Base-by-base conservation (phyloP, 2,888 invertebrate species). In the Petrolisthes cinctipes region DNA sequence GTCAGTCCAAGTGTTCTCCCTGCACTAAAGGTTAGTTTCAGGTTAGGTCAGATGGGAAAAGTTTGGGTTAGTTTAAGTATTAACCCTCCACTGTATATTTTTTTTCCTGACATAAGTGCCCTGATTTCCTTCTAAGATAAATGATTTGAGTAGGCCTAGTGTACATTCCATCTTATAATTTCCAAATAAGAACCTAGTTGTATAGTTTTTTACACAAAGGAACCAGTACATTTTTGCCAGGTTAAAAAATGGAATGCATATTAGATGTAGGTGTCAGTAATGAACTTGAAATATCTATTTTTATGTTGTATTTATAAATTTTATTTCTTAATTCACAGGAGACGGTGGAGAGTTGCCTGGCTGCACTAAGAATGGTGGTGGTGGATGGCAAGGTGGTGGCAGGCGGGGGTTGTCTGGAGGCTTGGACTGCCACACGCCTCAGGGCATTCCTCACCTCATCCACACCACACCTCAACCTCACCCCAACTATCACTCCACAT, bases 381-480 rank as follows among this genome's bases (percentile, higher is more conserved):
- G 85, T 88, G 37, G 88, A 88, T 78, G 85, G 85, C 5, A 85
- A 85, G 20, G 75, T 88, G 57, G 88, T 88, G 66, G 78, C 85
- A 71, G 88, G 88, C 20, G 85, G 85, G 9, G 88, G 88, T 14
- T 88, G 88, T 53, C 57, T 88, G n/a, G 88, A 88, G 71, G 57
- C 88, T 4, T 88, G 88, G 88, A 53, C 56, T 51, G 76, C 83
- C 56, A 81, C n/a, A 6, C 78, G 51, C 37, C 68, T 86, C 37
- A 37, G 37, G 37, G 37, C 37, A 37, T 37, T 37, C 37, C 23
- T 86, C 23, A 83, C 53, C 51, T 78, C 66, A n/a, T 78, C 82
- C 37, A 68, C 53, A 54, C 71, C 82, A 4, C 82, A 54, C 68
- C 56, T 86, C 37, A 68, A 37, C n/a, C 57, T 51, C 17, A 20